Evolutionary conservation across 1,140 invertebrate species (phyloP).

Genomic region (Cydia splendana): DNA sequence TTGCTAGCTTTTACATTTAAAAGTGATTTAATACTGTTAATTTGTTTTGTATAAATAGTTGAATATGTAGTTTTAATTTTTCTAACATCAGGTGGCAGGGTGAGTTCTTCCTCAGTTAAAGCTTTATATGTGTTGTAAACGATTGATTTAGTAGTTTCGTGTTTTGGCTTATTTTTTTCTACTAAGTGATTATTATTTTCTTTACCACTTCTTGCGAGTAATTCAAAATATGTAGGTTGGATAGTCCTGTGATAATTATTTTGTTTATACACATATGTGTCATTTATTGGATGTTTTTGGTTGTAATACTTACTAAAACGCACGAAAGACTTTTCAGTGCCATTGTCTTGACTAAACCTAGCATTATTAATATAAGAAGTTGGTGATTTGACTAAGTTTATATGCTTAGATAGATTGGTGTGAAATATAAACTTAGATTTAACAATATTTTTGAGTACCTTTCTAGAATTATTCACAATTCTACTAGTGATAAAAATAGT

Average conservation of each 20-base stretch:
- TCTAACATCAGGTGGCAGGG: conserved; percentile 25
- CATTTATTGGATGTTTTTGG: neutral
- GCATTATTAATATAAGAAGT: neutral
- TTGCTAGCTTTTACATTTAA: neutral
- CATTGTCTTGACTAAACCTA: neutral
- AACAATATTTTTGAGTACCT: neutral
- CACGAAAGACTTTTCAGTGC: neutral
- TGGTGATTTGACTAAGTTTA: neutral
- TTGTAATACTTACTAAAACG: neutral
- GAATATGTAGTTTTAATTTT: conserved; percentile 21
- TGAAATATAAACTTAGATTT: neutral
- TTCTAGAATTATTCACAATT: neutral
- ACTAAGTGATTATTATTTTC: neutral
- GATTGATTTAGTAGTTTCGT: conserved; percentile 36
- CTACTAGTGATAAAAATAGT: neutral
- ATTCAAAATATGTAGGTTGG: neutral
- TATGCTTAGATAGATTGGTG: neutral
- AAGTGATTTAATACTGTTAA: neutral
- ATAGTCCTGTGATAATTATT: neutral
- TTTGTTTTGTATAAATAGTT: neutral
- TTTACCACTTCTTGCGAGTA: neutral
- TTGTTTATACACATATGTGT: neutral
- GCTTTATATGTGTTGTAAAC: conserved; percentile 49
- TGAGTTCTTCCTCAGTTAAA: conserved; percentile 44
- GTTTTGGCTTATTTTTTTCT: neutral